Evolutionary conservation across 2,113 vertebrate species (phyloP).

Genomic region (Australoheros scitulus): DNA sequence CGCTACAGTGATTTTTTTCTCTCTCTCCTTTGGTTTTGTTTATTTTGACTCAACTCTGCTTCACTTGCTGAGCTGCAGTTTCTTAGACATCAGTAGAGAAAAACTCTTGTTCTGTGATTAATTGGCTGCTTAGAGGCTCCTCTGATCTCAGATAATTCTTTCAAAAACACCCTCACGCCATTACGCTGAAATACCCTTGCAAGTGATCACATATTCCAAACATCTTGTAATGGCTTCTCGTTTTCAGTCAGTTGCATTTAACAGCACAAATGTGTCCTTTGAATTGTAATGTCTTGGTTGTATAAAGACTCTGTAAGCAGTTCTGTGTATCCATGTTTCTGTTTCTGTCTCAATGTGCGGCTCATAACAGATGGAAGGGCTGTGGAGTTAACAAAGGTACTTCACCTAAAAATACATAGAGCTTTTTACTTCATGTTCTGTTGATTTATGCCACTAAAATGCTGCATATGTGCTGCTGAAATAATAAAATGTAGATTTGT

Average conservation of each 20-base stretch:
- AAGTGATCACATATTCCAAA: slow-evolving; percentile 24
- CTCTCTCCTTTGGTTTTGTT: not conserved
- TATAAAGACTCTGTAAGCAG: not conserved
- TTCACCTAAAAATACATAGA: slow-evolving; percentile 13
- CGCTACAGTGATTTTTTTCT: not conserved
- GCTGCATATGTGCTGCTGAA: slow-evolving; percentile 64
- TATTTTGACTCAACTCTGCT: not conserved
- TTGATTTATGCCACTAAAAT: slow-evolving; percentile 57
- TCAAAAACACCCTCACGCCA: not conserved
- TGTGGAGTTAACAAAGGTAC: slow-evolving; percentile 19
- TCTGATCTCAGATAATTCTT: slow-evolving; percentile 36
- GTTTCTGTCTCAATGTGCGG: slow-evolving; percentile 41
- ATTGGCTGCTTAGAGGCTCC: not conserved
- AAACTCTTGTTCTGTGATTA: slow-evolving; percentile 15
- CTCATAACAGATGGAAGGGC: slow-evolving; percentile 40
- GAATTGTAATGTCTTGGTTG: slow-evolving; percentile 26
- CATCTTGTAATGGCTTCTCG: not conserved
- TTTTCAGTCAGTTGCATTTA: slow-evolving; percentile 42
- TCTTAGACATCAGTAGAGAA: slow-evolving; percentile 10
- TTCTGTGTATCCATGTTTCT: slow-evolving; percentile 8
- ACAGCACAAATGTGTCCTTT: slow-evolving; percentile 23
- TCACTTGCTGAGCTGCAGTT: not conserved
- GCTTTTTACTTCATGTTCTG: slow-evolving; percentile 20
- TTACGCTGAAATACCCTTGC: slow-evolving; percentile 17
- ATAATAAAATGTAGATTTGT: slow-evolving; percentile 71